Evolutionary conservation across 2,797 vertebrate species (phyloP), one percentile per base, ranked within the genome.

Genomic region (Chaunax sp.): DNA sequence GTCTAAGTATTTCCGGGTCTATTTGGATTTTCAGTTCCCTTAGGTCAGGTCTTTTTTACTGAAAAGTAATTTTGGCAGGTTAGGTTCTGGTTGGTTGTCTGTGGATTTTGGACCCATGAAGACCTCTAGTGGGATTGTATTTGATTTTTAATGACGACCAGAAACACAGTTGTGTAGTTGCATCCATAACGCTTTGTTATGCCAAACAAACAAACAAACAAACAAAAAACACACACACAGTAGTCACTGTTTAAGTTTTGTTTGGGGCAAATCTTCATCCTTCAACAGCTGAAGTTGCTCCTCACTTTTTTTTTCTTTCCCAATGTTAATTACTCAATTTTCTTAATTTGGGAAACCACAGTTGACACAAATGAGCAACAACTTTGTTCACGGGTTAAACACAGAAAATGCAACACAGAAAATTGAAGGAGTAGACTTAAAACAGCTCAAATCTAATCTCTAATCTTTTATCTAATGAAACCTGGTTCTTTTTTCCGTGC

Each of bases 401-500:
- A n/a, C n/a, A n/a, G n/a, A n/a, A n/a, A n/a, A n/a, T n/a, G n/a
- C n/a, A n/a, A 22, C 16, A 44, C 12, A 37, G 14, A 44, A 44
- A 37, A 25, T 8, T 45, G 22, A 28, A 38, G 28, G 30, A 38
- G 22, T 30, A 16, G 16, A 69, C 33, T 56, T 37, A 53, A 20
- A 65, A 43, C 37, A 63, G 26, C 54, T 64, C 3, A n/a, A 53
- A 46, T 47, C 23, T 9, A 15, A 62, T n/a, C 23, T 64, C 1
- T 1, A 41, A 33, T 33, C 44, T 35, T 30, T 2, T 30, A 33
- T 19, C 41, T 58, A 61, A 73, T 49, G 14, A 64, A 33, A 74
- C 56, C 16, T 62, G 43, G 38, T 65, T 83, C 50, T 60, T 35
- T 40, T 62, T 73, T 59, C 22, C 38, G 9, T 55, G 20, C 60